These are phyloP conservation scores for Peromyscus aztecus DNA, from an alignment of 2,797 vertebrate genomes.

Conservation along the genomic window DNA sequence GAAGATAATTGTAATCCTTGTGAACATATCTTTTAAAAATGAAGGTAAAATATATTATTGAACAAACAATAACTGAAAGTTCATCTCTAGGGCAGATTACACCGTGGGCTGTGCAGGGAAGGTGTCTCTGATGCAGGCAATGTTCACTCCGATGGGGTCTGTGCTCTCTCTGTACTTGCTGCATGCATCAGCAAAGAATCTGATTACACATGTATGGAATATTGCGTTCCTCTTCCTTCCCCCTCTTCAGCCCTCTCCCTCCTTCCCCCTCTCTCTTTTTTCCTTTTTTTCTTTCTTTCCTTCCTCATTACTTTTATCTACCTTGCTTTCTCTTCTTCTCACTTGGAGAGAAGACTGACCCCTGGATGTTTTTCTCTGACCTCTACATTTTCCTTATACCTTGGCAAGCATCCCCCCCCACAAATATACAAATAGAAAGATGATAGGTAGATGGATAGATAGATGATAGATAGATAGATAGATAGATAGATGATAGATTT, in stretches of 20 bases:
- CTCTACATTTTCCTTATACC: not conserved
- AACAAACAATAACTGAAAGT: not conserved
- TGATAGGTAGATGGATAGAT: not conserved
- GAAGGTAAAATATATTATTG: constrained; percentile 12
- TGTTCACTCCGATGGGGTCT: not conserved
- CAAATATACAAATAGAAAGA: not conserved
- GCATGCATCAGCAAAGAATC: not conserved
- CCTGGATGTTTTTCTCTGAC: not conserved
- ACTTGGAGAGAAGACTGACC: not conserved
- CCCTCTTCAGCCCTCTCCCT: too few relatives aligned
- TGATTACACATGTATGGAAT: not conserved
- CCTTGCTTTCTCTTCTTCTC: not conserved
- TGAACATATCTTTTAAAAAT: constrained; percentile 47
- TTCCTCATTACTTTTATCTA: not conserved
- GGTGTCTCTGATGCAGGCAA: not conserved
- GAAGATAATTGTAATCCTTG: constrained; percentile 13
- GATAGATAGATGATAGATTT: too few relatives aligned
- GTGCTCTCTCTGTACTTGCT: not conserved
- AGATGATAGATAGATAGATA: not conserved
- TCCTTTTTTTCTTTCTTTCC: not conserved
- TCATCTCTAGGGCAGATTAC: not conserved
- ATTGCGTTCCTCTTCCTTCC: not conserved
- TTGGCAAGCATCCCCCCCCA: not conserved
- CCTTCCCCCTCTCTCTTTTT: not conserved
- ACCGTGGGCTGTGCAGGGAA: not conserved